phyloP scores from a whole-genome alignment of 2,888 invertebrate genomes.

The Petrolisthes cinctipes region DNA sequence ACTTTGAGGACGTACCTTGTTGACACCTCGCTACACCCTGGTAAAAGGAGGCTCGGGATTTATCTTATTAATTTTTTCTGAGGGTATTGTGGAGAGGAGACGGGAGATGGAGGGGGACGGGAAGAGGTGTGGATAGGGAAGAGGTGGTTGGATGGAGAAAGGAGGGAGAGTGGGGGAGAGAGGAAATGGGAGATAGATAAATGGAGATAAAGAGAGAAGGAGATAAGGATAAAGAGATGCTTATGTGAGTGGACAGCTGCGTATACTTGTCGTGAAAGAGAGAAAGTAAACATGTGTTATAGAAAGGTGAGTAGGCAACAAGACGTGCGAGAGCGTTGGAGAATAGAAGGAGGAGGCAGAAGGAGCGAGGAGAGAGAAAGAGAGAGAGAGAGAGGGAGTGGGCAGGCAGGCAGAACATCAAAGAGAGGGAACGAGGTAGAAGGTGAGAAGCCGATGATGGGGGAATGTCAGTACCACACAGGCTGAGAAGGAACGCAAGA shows the following conservation, averaged over 20 bases:
- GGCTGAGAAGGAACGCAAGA: too few species aligned
- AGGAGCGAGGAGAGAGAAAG: neutral
- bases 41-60: too few species aligned
- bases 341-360: neutral
- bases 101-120: neutral
- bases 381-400: neutral
- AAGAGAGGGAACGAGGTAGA: neutral
- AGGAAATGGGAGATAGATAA: constrained; percentile 13
- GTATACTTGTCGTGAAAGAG: neutral
- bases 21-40: too few species aligned
- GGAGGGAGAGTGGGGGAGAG: constrained; percentile 13
- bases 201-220: neutral
- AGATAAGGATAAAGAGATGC: neutral
- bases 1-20: too few species aligned
- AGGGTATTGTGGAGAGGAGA: neutral
- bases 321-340: neutral
- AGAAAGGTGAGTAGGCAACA: neutral
- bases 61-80: too few species aligned
- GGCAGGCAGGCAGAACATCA: neutral
- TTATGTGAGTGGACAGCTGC: neutral
- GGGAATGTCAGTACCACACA: neutral
- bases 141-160: neutral
- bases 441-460: neutral
- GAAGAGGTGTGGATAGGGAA: neutral
- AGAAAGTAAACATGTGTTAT: neutral